Evolutionary conservation across 2,888 invertebrate species (phyloP), one percentile per base, ranked within the genome.

Genomic region (Cheilosia scutellata): DNA sequence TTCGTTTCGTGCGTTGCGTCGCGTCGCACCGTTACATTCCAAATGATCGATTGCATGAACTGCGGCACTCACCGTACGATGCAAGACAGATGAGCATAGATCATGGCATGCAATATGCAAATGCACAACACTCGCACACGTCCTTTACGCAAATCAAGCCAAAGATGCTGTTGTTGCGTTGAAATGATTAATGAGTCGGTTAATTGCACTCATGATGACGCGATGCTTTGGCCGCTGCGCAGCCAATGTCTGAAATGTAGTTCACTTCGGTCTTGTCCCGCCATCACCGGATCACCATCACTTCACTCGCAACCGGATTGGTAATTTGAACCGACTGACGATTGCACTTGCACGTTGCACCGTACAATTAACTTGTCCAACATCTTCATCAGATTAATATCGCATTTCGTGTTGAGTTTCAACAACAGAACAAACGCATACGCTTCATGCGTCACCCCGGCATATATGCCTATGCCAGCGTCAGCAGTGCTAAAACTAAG

Each of bases 351-450:
- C 40, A 13, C 16, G 20, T 20, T 20, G 71, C 40, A 13, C 16
- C 47, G 44, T 72, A 42, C 79, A 84, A 84, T 84, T 84, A 75
- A 75, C 83, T 79, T 79, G 83, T 79, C 60, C 74, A 79, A 84
- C 83, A 79, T 84, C 83, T 84, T 84, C 79, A 84, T 84, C 83
- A 70, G 79, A 84, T 79, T 75, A 75, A 84, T 79, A 74, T 75
- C 79, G 75, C 53, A 58, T 60, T 66, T 42, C 37, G 55, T 62
- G 51, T 68, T 49, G 44, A 47, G 66, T 78, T 76, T 42, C 66
- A 66, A 40, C 68, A 65, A 42, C 51, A 11, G 25, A 62, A n/a
- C 27, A 40, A 11, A 20, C 33, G 25, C 31, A n/a, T 2, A 5
- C 2, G n/a, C 13, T 3, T 4, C n/a, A 44, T 37, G 11, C 37